A percentile compares a stretch with the other conserved stretches of the same genome.
Evolutionary conservation across 2,113 vertebrate species (phyloP).

Genomic region (Eolophus roseicapilla): DNA sequence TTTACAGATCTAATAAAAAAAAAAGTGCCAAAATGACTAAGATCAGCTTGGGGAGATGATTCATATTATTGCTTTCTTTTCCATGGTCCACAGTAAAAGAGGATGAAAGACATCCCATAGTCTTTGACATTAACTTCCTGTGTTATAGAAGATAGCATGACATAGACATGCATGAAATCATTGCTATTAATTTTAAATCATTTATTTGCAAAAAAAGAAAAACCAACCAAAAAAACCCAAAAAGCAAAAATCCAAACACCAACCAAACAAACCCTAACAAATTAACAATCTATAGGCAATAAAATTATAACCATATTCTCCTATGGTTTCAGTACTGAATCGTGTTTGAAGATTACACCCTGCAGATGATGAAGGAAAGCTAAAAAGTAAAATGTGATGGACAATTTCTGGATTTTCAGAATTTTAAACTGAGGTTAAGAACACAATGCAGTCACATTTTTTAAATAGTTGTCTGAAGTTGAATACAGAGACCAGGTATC

Average conservation of each 20-base stretch:
- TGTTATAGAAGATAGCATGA: neutral
- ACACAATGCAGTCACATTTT: neutral
- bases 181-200: neutral
- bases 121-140: neutral
- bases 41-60: neutral
- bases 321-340: neutral
- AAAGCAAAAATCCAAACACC: neutral
- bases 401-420: neutral
- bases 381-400: neutral
- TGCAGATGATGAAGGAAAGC: neutral
- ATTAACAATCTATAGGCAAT: neutral
- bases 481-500: neutral
- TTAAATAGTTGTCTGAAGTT: neutral
- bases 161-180: neutral
- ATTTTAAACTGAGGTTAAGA: neutral
- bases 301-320: neutral
- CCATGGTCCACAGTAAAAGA: neutral
- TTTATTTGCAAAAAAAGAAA: neutral
- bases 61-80: neutral
- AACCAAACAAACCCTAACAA: neutral
- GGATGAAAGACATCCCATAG: neutral
- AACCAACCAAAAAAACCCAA: neutral
- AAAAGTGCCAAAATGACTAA: neutral
- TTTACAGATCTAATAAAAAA: neutral
- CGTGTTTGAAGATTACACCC: neutral